Evolutionary conservation across 2,888 invertebrate genomes (phyloP).

Genomic region (Steinernema carpocapsae): DNA sequence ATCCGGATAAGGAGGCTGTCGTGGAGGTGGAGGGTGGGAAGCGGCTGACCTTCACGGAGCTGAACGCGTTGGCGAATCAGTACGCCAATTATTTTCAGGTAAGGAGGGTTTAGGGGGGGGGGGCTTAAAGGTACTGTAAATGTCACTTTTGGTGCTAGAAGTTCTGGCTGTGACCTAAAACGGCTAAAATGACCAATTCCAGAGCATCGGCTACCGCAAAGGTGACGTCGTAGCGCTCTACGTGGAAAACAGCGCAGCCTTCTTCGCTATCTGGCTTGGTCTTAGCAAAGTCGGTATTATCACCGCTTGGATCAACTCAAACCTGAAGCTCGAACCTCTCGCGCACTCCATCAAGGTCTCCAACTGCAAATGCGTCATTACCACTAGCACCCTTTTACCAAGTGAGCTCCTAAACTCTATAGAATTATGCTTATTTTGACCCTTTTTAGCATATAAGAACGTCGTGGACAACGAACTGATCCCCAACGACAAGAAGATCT

Average conservation of each 20-base stretch:
- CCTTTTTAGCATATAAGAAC: slow-evolving; percentile 55
- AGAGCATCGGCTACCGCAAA: slow-evolving; percentile 68
- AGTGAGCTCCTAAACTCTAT: slow-evolving; percentile 47
- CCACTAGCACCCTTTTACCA: slow-evolving; percentile 54
- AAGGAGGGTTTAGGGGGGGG: slow-evolving; percentile 9
- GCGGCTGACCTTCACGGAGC: slow-evolving; percentile 56
- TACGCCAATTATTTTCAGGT: slow-evolving; percentile 66
- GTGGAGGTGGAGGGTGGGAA: slow-evolving; percentile 62
- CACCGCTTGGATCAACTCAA: slow-evolving; percentile 89
- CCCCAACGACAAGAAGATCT: slow-evolving; percentile 45
- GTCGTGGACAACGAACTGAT: slow-evolving; percentile 54
- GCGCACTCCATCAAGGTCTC: slow-evolving; percentile 84
- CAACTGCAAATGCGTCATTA: slow-evolving; percentile 82
- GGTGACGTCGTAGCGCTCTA: slow-evolving; percentile 88
- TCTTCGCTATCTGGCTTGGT: slow-evolving; percentile 90
- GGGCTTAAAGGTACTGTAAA: background rate
- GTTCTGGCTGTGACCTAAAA: too few species aligned
- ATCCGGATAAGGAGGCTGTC: slow-evolving; percentile 55
- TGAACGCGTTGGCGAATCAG: slow-evolving; percentile 61
- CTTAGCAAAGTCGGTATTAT: slow-evolving; percentile 78
- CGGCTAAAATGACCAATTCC: slow-evolving; percentile 40
- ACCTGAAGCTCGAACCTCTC: slow-evolving; percentile 82
- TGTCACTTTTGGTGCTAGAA: background rate
- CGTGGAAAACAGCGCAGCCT: slow-evolving; percentile 90
- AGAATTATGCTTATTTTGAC: background rate